phyloP scores from a whole-genome alignment of 2,888 invertebrate species.

The Coecobrya sp. region DNA sequence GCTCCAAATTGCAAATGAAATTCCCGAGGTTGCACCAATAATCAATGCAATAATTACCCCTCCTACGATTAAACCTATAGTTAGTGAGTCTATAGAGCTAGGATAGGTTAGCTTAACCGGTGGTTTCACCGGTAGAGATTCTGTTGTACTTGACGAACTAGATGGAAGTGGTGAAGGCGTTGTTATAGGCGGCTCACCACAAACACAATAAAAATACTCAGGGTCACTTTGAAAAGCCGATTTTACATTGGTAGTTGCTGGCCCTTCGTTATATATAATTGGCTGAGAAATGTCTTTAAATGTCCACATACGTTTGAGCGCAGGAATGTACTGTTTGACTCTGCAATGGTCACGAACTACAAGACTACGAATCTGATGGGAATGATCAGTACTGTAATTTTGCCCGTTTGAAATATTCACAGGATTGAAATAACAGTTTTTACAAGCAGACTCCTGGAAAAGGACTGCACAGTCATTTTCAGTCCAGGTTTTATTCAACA shows the following conservation, averaged over 20 bases:
- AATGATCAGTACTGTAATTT: constrained; percentile 33
- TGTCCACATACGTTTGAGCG: constrained; percentile 1
- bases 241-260: background rate
- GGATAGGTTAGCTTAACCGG: no score
- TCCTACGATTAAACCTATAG: background rate
- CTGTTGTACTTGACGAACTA: background rate
- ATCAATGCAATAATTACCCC: background rate
- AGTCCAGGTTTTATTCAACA: background rate
- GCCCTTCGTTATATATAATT: background rate
- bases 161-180: background rate
- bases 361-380: constrained; percentile 10
- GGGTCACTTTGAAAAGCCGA: constrained; percentile 18
- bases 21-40: background rate
- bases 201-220: constrained; percentile 8
- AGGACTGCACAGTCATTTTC: constrained; percentile 51
- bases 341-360: constrained; percentile 16
- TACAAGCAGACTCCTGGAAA: constrained; percentile 33
- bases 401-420: background rate
- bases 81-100: background rate
- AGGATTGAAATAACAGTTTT: constrained; percentile 22
- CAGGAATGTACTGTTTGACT: background rate
- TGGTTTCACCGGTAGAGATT: background rate
- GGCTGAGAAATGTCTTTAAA: background rate
- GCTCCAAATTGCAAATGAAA: background rate
- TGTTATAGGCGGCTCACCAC: constrained; percentile 1